Conservation (phyloP, 2,797 vertebrate genomes). For the Geotrypetes seraphini region DNA sequence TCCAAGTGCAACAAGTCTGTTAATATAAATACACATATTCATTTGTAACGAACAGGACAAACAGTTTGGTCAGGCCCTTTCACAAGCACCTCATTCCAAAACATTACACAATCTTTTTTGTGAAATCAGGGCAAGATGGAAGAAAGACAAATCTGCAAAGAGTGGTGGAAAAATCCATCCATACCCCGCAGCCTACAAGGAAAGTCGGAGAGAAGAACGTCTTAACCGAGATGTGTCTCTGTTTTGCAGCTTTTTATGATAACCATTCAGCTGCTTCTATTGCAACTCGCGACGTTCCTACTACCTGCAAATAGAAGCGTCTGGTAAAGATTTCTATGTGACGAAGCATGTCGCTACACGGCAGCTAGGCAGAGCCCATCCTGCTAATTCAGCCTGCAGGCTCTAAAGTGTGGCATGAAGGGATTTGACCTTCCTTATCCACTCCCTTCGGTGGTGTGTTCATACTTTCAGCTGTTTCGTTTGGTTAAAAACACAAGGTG, state of each 20-base stretch:
- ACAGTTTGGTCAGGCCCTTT: too few species aligned
- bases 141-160: not conserved
- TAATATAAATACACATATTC: too few species aligned
- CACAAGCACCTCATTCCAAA: too few species aligned
- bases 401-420: not conserved
- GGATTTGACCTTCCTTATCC: too few species aligned
- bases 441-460: not conserved
- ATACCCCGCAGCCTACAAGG: not conserved
- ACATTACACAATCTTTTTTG: too few species aligned
- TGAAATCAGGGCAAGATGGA: not conserved
- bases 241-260: not conserved
- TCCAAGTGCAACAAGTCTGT: too few species aligned
- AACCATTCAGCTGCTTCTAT: not conserved
- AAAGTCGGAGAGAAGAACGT: not conserved
- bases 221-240: too few species aligned
- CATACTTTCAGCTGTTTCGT: not conserved
- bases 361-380: not conserved
- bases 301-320: slow-evolving; percentile 6
- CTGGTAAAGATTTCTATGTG: slow-evolving; percentile 10
- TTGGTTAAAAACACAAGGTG: not conserved
- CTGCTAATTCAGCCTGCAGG: not conserved
- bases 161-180: too few species aligned
- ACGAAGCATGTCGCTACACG: slow-evolving; percentile 12
- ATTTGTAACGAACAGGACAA: too few species aligned
- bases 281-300: slow-evolving; percentile 5